A percentile compares a stretch with the other conserved stretches of the same genome.
Evolutionary conservation across 2,797 vertebrate genomes (phyloP).

Genomic region (Tenualosa ilisha): DNA sequence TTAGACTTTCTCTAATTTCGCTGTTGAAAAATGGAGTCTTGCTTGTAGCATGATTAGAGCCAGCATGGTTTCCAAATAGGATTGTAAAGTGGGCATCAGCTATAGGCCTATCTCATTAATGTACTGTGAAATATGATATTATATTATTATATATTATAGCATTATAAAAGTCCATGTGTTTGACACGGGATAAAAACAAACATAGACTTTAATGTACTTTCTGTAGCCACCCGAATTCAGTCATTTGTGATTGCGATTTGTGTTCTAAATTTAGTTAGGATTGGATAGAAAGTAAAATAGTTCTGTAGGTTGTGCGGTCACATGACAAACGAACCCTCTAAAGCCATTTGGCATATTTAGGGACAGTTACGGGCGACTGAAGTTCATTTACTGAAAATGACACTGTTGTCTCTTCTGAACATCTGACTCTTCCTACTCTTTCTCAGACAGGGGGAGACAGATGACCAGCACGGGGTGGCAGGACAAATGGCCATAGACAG

Average conservation of each 20-base stretch:
- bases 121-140: no score
- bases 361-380: neutral
- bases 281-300: neutral
- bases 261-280: no score
- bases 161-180: no score
- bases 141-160: no score
- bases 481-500: neutral
- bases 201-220: no score
- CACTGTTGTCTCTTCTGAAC: neutral
- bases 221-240: no score
- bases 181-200: no score
- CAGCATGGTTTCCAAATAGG: neutral
- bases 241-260: no score
- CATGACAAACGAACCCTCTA: neutral
- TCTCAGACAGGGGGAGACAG: constrained; percentile 17
- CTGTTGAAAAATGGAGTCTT: neutral
- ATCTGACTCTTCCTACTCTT: constrained; percentile 22
- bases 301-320: neutral
- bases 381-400: neutral
- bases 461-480: neutral
- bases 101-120: neutral
- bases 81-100: neutral
- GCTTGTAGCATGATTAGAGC: neutral
- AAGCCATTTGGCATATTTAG: neutral
- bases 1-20: neutral